Evolutionary conservation across 2,888 invertebrate species (phyloP), one percentile per base, ranked within the genome.

Genomic region (Pseudanteris insignis): DNA sequence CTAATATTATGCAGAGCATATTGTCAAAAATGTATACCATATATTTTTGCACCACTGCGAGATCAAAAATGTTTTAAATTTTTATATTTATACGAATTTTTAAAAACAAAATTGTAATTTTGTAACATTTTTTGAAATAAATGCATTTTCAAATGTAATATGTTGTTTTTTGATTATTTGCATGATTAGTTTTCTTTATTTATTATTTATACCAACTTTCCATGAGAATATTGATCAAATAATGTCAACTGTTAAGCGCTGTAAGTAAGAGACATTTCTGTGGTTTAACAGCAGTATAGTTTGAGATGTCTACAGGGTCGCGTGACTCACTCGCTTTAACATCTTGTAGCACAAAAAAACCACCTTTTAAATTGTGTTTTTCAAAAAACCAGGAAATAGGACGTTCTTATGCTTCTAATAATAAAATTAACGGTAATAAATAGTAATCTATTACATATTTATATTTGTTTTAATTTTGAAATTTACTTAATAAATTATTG

Each of bases 301-400:
- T 21, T 11, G 37, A 32, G 33, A 59, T 59, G 58, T 51, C 55
- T 6, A 14, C 30, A 24, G 51, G 51, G 5, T 61, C 58, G 25
- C 46, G 10, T 37, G 41, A 50, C 43, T 51, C 61, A 11, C 47
- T 38, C 9, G 6, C 41, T 33, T 55, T 68, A 47, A 28, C 44
- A 2, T 9, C 43, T 8, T 66, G 48, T n/a, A 70, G 54, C 55
- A 2, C n/a, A 2, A 59, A 51, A 53, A 34, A 30, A 36, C 75
- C 75, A 3, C 74, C 72, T 5, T 77, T 77, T 32, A 72, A 74
- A 29, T 66, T 77, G 29, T 75, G 74, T 33, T 77, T 77, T 51
- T 67, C 75, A 4, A 72, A 64, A 48, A 65, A 70, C 13, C 71
- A 63, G 28, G 69, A 72, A 61, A 67, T 62, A 28, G 75, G 76